phyloP scores from a whole-genome alignment of 1,140 invertebrate species.

The Drosophila dunni region DNA sequence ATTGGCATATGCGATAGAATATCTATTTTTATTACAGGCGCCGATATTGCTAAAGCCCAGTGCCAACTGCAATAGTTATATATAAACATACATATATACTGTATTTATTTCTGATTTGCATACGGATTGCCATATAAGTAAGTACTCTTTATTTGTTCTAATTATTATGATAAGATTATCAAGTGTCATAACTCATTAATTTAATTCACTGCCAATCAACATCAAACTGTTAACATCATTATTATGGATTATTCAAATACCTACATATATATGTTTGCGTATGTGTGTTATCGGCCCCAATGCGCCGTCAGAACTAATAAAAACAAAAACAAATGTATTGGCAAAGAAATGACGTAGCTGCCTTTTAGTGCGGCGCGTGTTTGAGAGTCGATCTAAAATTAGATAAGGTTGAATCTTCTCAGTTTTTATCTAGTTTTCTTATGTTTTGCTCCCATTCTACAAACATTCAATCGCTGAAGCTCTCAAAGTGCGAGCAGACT shows the following conservation, averaged over 20 bases:
- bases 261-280: not conserved
- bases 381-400: conserved; percentile 37
- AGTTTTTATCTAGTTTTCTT: conserved; percentile 12
- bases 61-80: not conserved
- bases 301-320: conserved; percentile 8
- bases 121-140: not conserved
- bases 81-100: not conserved
- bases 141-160: not conserved
- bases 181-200: conserved; percentile 12
- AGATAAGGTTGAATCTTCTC: conserved; percentile 18
- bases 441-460: not conserved
- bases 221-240: not conserved
- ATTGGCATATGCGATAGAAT: not conserved
- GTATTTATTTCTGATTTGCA: not conserved
- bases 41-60: conserved; percentile 6
- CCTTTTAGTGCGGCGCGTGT: conserved; percentile 27
- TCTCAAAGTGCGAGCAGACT: conserved; percentile 16
- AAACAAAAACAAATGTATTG: conserved; percentile 17
- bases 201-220: conserved; percentile 9
- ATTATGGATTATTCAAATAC: not conserved
- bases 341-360: conserved; percentile 28
- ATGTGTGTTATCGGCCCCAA: conserved; percentile 22
- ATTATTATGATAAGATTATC: conserved; percentile 8
- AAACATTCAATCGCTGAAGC: conserved; percentile 7
- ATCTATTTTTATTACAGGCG: conserved; percentile 29